Evolutionary conservation across 1,140 invertebrate species (phyloP).

Genomic region (Nasonia longicornis): DNA sequence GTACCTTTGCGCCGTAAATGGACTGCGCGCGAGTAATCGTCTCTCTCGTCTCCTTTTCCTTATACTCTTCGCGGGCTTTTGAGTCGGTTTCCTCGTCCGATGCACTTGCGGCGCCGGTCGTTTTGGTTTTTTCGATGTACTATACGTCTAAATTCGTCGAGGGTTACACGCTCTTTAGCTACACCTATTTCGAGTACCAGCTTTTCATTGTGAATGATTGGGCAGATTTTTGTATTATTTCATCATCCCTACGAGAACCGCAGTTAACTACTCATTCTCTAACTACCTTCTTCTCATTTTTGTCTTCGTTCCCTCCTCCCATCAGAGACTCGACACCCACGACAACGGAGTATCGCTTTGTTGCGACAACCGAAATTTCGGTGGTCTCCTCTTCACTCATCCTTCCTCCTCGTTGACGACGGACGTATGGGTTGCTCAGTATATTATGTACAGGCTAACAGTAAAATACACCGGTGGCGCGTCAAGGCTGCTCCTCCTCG

Average conservation of each 20-base stretch:
- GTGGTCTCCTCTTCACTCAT: background rate
- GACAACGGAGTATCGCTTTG: constrained; percentile 14
- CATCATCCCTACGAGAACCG: background rate
- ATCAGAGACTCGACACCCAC: background rate
- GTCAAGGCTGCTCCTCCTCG: background rate
- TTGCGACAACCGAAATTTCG: constrained; percentile 27
- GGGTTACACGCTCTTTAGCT: background rate
- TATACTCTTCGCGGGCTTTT: background rate
- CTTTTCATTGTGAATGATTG: background rate
- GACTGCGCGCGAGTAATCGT: constrained; percentile 33
- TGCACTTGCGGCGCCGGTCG: too few relatives aligned
- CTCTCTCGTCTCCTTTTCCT: constrained; percentile 45
- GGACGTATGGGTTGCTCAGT: background rate
- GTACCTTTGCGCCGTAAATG: constrained; percentile 30
- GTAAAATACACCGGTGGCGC: constrained; percentile 9
- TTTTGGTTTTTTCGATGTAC: too few relatives aligned
- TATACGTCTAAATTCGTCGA: too few relatives aligned
- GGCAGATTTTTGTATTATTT: background rate
- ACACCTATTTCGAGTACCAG: background rate
- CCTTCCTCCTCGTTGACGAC: background rate
- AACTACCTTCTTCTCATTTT: background rate
- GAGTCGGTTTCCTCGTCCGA: too few relatives aligned
- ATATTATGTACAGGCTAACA: background rate
- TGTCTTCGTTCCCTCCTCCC: background rate
- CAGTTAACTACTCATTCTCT: background rate